These are phyloP conservation scores for Phortica magna DNA, from an alignment of 2,888 invertebrate species.

Conservation along the genomic window DNA sequence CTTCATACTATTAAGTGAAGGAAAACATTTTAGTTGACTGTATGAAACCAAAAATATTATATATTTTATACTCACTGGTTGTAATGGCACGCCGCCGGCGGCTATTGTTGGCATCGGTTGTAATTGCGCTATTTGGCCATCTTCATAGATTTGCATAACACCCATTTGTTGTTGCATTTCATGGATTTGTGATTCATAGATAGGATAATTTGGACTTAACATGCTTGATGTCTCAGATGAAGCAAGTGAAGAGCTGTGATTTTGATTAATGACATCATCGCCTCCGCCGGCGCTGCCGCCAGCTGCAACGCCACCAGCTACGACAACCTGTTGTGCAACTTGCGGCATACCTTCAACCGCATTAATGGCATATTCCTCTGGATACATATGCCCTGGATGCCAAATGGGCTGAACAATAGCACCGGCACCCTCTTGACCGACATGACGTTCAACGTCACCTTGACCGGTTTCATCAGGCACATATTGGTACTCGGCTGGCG, in stretches of 20 bases:
- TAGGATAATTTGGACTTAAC: slow-evolving; percentile 75
- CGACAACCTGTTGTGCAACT: slow-evolving; percentile 33
- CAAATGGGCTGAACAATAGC: slow-evolving; percentile 67
- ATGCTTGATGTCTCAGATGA: slow-evolving; percentile 76
- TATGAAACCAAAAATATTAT: neutral
- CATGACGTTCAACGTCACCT: slow-evolving; percentile 67
- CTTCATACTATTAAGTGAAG: slow-evolving; percentile 58
- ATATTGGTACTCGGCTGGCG: slow-evolving; percentile 72
- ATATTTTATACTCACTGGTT: slow-evolving; percentile 59
- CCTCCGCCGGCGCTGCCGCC: slow-evolving; percentile 44
- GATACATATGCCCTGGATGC: slow-evolving; percentile 72
- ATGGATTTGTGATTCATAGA: slow-evolving; percentile 74
- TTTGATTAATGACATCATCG: slow-evolving; percentile 75
- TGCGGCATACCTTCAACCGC: slow-evolving; percentile 54
- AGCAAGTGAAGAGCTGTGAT: slow-evolving; percentile 67
- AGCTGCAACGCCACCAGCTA: slow-evolving; percentile 34
- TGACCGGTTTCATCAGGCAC: slow-evolving; percentile 66
- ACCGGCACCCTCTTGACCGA: slow-evolving; percentile 44
- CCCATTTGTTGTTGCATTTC: slow-evolving; percentile 77
- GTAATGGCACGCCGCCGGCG: slow-evolving; percentile 48
- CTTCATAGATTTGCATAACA: slow-evolving; percentile 76
- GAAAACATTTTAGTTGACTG: neutral
- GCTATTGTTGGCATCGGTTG: slow-evolving; percentile 57
- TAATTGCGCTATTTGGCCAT: slow-evolving; percentile 50
- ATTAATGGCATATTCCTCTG: slow-evolving; percentile 71